A percentile compares a stretch with the other conserved stretches of the same genome.
These are phyloP conservation scores for Mayetiola destructor DNA, from an alignment of 2,888 invertebrate species.

Conservation along the genomic window DNA sequence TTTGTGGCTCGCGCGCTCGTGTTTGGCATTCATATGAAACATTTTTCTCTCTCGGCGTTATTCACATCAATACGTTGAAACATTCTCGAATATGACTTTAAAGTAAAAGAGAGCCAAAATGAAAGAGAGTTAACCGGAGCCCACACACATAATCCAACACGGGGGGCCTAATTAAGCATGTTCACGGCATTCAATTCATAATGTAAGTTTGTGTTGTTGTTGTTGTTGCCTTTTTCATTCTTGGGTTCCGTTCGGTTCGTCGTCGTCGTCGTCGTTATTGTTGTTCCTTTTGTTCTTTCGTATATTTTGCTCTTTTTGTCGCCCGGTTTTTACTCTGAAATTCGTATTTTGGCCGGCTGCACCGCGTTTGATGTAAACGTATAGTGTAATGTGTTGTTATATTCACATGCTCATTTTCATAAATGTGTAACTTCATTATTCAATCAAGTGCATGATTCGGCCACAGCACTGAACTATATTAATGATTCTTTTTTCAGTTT, in stretches of 20 bases:
- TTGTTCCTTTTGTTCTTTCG: background rate
- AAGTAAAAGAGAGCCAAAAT: background rate
- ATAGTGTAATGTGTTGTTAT: too few species aligned
- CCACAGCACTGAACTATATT: background rate
- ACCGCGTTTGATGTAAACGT: too few species aligned
- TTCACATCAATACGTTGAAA: background rate
- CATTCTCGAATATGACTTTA: too few species aligned
- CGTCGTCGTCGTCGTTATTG: background rate
- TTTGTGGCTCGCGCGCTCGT: background rate
- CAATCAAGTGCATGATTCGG: background rate
- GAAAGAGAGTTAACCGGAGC: conserved; percentile 18
- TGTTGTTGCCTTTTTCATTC: conserved; percentile 3
- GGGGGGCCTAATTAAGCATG: conserved; percentile 27
- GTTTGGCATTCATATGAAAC: background rate
- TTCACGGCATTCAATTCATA: conserved; percentile 23
- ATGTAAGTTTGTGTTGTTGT: conserved; percentile 13
- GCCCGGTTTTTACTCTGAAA: too few species aligned
- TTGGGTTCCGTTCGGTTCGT: background rate
- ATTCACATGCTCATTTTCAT: too few species aligned
- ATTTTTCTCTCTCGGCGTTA: conserved; percentile 5
- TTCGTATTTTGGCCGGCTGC: too few species aligned
- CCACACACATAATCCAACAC: conserved; percentile 25
- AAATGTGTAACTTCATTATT: conserved; percentile 9
- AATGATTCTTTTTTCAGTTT: too few species aligned
- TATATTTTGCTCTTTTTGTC: background rate